Evolutionary conservation across 2,113 vertebrate species (phyloP).

Genomic region (Nansenia antarctica): DNA sequence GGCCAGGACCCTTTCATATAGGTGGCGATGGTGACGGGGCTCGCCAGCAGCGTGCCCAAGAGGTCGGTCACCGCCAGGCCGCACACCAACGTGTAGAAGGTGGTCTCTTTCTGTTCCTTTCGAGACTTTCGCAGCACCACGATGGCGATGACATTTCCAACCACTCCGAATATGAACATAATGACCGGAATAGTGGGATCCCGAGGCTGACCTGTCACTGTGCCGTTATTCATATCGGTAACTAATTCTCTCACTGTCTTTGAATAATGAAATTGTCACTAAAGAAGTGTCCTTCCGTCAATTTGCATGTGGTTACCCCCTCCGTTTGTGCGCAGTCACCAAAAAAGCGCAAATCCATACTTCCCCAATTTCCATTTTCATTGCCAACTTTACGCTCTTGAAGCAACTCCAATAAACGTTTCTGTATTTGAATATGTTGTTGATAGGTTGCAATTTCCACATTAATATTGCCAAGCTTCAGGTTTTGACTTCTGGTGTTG

Average conservation of each 20-base stretch:
- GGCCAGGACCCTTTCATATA: slow-evolving; percentile 89
- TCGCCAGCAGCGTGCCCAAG: slow-evolving; percentile 91
- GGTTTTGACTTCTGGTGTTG: not conserved
- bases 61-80: slow-evolving; percentile 93
- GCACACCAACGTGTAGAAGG: slow-evolving; percentile 94
- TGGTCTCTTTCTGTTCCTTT: slow-evolving; percentile 94
- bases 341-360: slow-evolving; percentile 26
- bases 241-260: slow-evolving; percentile 17
- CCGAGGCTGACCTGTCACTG: not conserved
- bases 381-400: slow-evolving; percentile 29
- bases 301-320: not conserved
- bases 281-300: not conserved
- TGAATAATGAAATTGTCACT: not conserved
- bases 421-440: not conserved
- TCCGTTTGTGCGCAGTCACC: slow-evolving; percentile 16
- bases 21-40: slow-evolving; percentile 92
- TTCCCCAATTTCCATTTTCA: slow-evolving; percentile 25
- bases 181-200: slow-evolving; percentile 84
- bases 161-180: slow-evolving; percentile 96
- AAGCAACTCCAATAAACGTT: not conserved
- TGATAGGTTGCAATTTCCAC: not conserved
- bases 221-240: slow-evolving; percentile 37
- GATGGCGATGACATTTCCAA: slow-evolving; percentile 92
- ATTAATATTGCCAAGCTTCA: not conserved
- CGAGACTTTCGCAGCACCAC: slow-evolving; percentile 91